Base-by-base conservation (phyloP, 2,888 invertebrate genomes). In the Brachyopa scutellaris region DNA sequence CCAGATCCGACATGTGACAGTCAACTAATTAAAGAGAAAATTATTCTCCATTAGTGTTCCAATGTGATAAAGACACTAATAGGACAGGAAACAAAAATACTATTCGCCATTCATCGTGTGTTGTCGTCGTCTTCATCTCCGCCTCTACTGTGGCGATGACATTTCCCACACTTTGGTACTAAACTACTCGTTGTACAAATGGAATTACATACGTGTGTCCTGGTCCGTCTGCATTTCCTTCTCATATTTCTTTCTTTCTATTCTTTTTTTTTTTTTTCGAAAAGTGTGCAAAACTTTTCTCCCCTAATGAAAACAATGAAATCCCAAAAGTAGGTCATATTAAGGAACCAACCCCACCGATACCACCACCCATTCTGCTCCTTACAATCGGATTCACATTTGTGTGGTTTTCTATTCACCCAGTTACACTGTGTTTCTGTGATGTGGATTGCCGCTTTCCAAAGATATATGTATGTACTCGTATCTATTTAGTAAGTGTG, bases 361-460 rank as follows among this genome's bases (percentile, higher is more conserved):
- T 26, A 31, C 31, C 19, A n/a, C 23, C 13, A 38, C 21, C 19
- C 31, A 2, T 6, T 29, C 77, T 23, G n/a, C 47, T 31, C 7
- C 47, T n/a, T 36, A 80, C 74, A 80, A 80, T 74, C 49, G 69
- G 42, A 74, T 74, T 69, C 69, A 40, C 62, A 69, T 62, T 69
- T 49, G 62, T 80, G 42, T 40, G 79, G 55, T 19, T 74, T 62
- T 59, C 73, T 23, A 59, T 59, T 51, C 79, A 26, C 26, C 36
- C 49, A 57, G 72, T 57, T 66, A 59, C 61, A 79, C 66, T 73
- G n/a, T 53, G 61, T 67, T 13, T 42, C 69, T 47, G 6, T 29
- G 42, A n/a, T 17, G 8, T 23, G 31, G 6, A 26, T 67, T 45
- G n/a, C 40, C 40, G 40, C 77, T 57, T 55, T 45, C 57, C 21